Evolutionary conservation across 2,797 vertebrate genomes (phyloP).

Genomic region (Siniperca undulata): DNA sequence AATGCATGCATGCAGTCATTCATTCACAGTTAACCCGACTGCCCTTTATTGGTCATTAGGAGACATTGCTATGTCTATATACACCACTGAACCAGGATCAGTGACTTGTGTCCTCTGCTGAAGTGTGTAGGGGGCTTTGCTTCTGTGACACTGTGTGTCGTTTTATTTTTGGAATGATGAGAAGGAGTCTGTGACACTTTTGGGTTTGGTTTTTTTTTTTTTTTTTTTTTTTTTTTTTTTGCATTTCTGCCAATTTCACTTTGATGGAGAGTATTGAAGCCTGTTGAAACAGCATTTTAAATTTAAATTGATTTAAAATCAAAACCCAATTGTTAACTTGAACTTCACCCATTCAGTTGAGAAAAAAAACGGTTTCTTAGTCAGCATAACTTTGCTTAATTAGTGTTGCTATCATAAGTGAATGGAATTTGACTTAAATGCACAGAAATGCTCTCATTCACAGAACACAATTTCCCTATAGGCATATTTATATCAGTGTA

Average conservation of each 20-base stretch:
- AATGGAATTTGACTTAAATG: constrained; percentile 30
- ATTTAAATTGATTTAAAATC: constrained; percentile 7
- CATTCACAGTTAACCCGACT: constrained; percentile 17
- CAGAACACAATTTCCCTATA: constrained; percentile 32
- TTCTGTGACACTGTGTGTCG: constrained; percentile 67
- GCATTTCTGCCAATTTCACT: constrained; percentile 26
- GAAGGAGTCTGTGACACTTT: constrained; percentile 24
- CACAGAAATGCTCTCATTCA: constrained; percentile 35
- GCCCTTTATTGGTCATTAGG: constrained; percentile 25
- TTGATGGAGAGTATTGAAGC: constrained; percentile 16
- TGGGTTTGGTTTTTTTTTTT: constrained; percentile 19
- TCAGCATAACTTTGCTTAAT: constrained; percentile 5
- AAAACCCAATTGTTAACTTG: not conserved
- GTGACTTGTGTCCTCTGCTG: constrained; percentile 48
- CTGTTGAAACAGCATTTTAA: constrained; percentile 5
- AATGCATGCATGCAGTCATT: constrained; percentile 16
- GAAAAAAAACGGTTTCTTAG: not conserved
- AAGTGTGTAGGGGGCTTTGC: constrained; percentile 37
- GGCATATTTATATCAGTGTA: constrained; percentile 62
- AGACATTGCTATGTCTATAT: constrained; percentile 20
- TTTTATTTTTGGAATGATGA: constrained; percentile 47
- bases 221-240: constrained; percentile 5
- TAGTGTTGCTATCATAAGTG: constrained; percentile 9
- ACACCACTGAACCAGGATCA: constrained; percentile 34
- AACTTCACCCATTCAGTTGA: constrained; percentile 27